Evolutionary conservation across 2,113 vertebrate species (phyloP), one percentile per base, ranked within the genome.

Genomic region (Coptodon rendalli): DNA sequence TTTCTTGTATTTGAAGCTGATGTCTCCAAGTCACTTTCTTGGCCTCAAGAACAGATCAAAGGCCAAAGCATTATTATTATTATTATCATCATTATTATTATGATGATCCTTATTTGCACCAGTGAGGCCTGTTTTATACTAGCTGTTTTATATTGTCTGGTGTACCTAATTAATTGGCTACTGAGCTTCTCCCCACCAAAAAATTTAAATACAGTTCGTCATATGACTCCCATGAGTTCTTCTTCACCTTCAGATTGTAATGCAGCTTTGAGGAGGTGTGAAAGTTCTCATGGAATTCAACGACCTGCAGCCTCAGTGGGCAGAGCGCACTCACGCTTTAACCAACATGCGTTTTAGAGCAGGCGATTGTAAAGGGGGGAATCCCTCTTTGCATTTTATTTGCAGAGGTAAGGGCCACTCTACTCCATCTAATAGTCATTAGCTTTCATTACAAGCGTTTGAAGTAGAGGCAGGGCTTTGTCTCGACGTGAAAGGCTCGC

Each of bases 361-460:
- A 24, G 81, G 88, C 53, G 92, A 96, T 95, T 96, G 96, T 97
- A 97, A n/a, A 59, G 17, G 6, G 59, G 31, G 59, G 9, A 63
- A 36, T 63, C 17, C 31, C 9, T 52, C 88, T 93, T 96, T 95
- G 95, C 95, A 96, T 95, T 97, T 95, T 96, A 97, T 97, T 97
- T 95, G 95, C 66, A 93, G 91, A 94, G 94, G 85, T 56, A 80
- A 95, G 91, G 91, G 91, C 94, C 94, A 83, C 78, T 95, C 90
- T 92, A 93, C 96, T 97, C 96, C 94, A 97, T 97, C 96, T 97
- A 97, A 97, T 96, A 96, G 97, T 98, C 97, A 98, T 98, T 98
- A 98, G 96, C 97, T 97, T 98, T 97, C 97, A 98, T 98, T 97
- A 97, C 97, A 86, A 90, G 93, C 96, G 95, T 98, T 98, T 98